phyloP scores from a whole-genome alignment of 2,888 invertebrate species.

The Hydropsyche betteni region DNA sequence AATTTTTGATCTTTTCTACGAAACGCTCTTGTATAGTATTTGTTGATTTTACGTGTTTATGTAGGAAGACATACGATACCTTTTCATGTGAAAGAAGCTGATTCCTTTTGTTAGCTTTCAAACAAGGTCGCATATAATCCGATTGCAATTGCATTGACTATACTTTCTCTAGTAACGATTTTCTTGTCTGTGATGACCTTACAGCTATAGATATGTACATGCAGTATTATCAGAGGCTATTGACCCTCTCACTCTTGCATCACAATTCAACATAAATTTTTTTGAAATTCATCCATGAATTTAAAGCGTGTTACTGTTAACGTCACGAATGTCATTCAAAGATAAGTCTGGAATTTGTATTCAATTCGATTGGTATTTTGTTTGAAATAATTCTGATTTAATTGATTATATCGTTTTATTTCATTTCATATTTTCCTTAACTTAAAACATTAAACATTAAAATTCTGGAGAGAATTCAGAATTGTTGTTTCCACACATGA shows the following conservation, averaged over 20 bases:
- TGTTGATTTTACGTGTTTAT: too few species aligned
- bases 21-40: too few species aligned
- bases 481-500: not conserved
- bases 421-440: too few species aligned
- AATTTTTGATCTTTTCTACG: too few species aligned
- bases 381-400: too few species aligned
- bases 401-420: too few species aligned
- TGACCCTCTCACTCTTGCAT: conserved; percentile 12
- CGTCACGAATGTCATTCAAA: not conserved
- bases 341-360: too few species aligned
- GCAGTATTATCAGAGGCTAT: not conserved
- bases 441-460: too few species aligned
- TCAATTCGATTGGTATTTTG: too few species aligned
- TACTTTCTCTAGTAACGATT: conserved; percentile 25
- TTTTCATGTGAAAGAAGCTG: too few species aligned
- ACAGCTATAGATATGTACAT: not conserved
- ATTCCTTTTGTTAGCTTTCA: too few species aligned
- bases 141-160: conserved; percentile 1
- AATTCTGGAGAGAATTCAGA: not conserved
- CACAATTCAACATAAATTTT: conserved; percentile 16
- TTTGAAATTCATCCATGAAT: conserved; percentile 11
- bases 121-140: conserved; percentile 16
- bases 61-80: too few species aligned
- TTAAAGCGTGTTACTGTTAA: not conserved
- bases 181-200: conserved; percentile 2